A percentile compares a stretch with the other conserved stretches of the same genome.
Conservation (phyloP, 2,797 vertebrate species). For the Rhynchotus rufescens region DNA sequence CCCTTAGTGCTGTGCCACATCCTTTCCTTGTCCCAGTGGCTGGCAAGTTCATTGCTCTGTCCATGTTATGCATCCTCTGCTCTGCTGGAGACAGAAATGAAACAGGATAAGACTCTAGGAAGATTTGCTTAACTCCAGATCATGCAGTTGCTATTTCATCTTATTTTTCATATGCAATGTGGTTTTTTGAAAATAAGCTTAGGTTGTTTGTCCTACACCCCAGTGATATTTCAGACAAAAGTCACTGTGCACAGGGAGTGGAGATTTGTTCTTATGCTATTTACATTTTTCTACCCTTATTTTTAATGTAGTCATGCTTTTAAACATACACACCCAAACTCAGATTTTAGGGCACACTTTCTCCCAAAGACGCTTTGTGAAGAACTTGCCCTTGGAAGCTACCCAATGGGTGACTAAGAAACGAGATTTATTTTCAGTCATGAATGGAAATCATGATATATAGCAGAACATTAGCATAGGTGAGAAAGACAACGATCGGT, state of each 20-base stretch:
- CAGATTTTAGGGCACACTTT: background rate
- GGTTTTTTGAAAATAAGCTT: background rate
- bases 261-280: background rate
- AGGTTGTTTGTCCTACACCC: background rate
- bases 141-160: background rate
- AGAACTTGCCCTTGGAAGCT: background rate
- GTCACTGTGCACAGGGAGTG: background rate
- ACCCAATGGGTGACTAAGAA: accelerated
- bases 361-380: background rate
- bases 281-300: background rate
- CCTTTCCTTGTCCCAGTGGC: background rate
- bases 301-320: background rate
- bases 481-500: background rate
- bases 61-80: background rate
- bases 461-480: background rate
- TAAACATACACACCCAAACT: background rate
- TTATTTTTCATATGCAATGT: background rate
- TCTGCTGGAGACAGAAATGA: background rate
- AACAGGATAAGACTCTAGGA: background rate
- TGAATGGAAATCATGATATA: background rate
- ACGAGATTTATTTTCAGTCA: background rate
- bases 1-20: background rate
- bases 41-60: background rate
- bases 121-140: background rate
- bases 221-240: background rate